These are phyloP conservation scores for Petrocephalus zakoni DNA, from an alignment of 2,113 vertebrate genomes.

Conservation along the genomic window DNA sequence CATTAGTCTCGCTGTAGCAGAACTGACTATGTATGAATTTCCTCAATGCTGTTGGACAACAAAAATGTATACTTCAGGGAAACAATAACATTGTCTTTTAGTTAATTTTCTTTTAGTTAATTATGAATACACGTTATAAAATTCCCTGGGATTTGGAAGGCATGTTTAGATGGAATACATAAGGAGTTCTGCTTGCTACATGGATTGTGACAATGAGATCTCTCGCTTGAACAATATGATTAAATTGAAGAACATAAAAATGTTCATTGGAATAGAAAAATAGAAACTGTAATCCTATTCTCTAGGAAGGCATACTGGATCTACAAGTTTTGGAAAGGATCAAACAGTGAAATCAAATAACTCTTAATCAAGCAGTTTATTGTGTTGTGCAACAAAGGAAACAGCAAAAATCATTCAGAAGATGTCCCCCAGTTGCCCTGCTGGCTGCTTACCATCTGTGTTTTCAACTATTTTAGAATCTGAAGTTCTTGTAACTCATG, in stretches of 20 bases:
- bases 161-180: neutral
- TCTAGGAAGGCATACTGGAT: neutral
- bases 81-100: neutral
- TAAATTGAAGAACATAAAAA: neutral
- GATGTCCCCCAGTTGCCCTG: slow-evolving; percentile 18
- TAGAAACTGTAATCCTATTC: neutral
- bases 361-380: slow-evolving; percentile 20
- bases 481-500: slow-evolving; percentile 27
- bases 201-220: neutral
- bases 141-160: neutral
- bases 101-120: neutral
- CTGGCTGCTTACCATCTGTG: slow-evolving; percentile 35
- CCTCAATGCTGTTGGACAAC: neutral
- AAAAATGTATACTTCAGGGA: neutral
- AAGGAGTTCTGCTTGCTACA: neutral
- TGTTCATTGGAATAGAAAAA: neutral
- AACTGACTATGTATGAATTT: neutral
- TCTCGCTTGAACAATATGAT: neutral
- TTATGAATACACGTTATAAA: neutral
- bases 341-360: slow-evolving; percentile 23
- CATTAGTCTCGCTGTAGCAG: neutral
- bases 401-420: slow-evolving; percentile 24
- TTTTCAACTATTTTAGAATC: slow-evolving; percentile 36
- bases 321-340: neutral
- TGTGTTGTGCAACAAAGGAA: slow-evolving; percentile 22